phyloP scores from a whole-genome alignment of 1,140 invertebrate genomes.

The Drosophila pachea region DNA sequence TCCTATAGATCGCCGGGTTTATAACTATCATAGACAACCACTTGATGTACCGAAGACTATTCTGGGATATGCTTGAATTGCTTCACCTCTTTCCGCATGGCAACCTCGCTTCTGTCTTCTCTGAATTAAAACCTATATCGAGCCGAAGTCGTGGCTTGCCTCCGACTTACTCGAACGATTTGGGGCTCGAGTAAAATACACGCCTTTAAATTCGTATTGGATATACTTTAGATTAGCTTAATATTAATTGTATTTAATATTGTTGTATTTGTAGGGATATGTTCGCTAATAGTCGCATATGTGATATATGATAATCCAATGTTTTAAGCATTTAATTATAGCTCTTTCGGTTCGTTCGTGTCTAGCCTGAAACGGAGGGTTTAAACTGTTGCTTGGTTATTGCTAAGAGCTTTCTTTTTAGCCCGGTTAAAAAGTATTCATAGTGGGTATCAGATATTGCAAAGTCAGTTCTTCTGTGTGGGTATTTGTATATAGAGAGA shows the following conservation, averaged over 20 bases:
- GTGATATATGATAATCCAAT: constrained; percentile 5
- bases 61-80: constrained; percentile 76
- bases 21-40: constrained; percentile 69
- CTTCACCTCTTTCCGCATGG: constrained; percentile 54
- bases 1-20: constrained; percentile 39
- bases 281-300: constrained; percentile 46
- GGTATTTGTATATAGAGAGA: constrained; percentile 4
- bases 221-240: constrained; percentile 38
- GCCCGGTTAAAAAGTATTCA: constrained; percentile 62
- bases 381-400: constrained; percentile 61
- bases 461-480: constrained; percentile 11
- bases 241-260: constrained; percentile 18
- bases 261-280: constrained; percentile 34
- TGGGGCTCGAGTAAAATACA: constrained; percentile 25
- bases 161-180: neutral
- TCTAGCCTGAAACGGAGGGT: constrained; percentile 76
- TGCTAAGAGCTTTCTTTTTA: constrained; percentile 57
- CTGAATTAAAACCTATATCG: constrained; percentile 49
- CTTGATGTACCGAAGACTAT: constrained; percentile 71
- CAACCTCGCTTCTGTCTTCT: constrained; percentile 9
- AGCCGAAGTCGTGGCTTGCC: constrained; percentile 28
- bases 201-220: constrained; percentile 47
- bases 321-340: constrained; percentile 46
- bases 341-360: constrained; percentile 71
- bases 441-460: constrained; percentile 44